Evolutionary conservation across 1,140 invertebrate genomes (phyloP).

Genomic region (Battus philenor): DNA sequence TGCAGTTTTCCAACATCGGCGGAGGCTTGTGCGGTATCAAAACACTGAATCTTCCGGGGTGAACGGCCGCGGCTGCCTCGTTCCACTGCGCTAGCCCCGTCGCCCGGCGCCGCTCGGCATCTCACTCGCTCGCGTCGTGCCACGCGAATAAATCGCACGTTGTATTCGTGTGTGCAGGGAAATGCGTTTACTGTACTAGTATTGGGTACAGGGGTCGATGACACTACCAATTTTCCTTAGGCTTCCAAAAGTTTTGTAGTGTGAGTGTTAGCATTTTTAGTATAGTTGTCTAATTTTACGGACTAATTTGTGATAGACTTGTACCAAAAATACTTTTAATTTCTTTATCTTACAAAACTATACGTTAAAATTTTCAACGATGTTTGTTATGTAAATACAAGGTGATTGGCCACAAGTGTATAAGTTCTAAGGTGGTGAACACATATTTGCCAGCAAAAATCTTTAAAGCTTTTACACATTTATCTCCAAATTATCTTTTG

Average conservation of each 20-base stretch:
- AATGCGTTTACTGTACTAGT: constrained; percentile 67
- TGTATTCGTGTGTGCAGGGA: constrained; percentile 61
- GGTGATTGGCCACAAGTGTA: too few species aligned
- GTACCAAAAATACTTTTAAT: too few species aligned
- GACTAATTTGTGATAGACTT: too few species aligned
- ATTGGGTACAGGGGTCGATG: constrained; percentile 64
- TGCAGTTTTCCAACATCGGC: constrained; percentile 65
- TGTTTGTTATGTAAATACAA: too few species aligned
- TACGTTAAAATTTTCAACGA: too few species aligned
- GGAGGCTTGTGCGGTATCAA: constrained; percentile 71
- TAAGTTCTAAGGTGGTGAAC: too few species aligned
- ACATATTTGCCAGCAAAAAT: too few species aligned
- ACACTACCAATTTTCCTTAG: constrained; percentile 60
- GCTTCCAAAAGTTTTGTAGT: constrained; percentile 20
- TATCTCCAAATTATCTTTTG: too few species aligned
- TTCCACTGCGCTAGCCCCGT: constrained; percentile 26
- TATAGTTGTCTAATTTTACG: too few species aligned
- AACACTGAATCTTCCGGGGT: constrained; percentile 74
- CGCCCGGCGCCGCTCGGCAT: constrained; percentile 20
- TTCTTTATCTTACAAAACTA: too few species aligned
- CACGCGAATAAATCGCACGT: constrained; percentile 64
- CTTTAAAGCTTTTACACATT: too few species aligned
- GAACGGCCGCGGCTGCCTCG: constrained; percentile 55
- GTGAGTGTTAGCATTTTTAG: background rate
- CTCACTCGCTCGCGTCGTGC: too few species aligned